phyloP scores from a whole-genome alignment of 1,140 invertebrate species.

The Acyrthosiphon pisum region DNA sequence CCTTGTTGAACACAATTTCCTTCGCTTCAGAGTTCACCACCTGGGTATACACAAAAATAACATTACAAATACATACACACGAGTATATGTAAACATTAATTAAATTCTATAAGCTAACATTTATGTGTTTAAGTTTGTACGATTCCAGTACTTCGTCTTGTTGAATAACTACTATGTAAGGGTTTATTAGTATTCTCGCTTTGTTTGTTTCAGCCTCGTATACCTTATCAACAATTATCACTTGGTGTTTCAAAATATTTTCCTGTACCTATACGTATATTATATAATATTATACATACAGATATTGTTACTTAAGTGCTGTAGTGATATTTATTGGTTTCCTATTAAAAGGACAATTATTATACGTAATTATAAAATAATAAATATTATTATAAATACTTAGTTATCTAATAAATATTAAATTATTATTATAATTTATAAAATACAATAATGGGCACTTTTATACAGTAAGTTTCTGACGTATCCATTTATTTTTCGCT shows the following conservation, averaged over 20 bases:
- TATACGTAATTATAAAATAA: no score
- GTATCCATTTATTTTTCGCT: no score
- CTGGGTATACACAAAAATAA: not conserved
- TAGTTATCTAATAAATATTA: no score
- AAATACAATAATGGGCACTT: not conserved
- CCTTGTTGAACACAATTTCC: conserved; percentile 31
- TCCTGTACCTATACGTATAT: not conserved
- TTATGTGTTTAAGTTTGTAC: conserved; percentile 14
- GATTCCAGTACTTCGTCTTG: conserved; percentile 43
- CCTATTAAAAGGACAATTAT: not conserved
- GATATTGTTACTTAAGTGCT: not conserved
- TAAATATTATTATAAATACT: no score
- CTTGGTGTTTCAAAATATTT: conserved; percentile 22
- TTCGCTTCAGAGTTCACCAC: conserved; percentile 18
- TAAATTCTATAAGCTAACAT: not conserved
- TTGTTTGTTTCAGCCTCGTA: not conserved
- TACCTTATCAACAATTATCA: not conserved
- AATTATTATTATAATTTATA: not conserved
- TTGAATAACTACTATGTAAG: conserved; percentile 23
- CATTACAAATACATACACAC: not conserved
- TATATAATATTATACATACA: not conserved
- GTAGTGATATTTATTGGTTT: not conserved
- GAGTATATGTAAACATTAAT: not conserved
- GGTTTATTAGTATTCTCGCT: not conserved
- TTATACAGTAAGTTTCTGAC: no score